A percentile compares a stretch with the other conserved stretches of the same genome.
Evolutionary conservation across 2,888 invertebrate species (phyloP).

Genomic region (Xestia xanthographa): DNA sequence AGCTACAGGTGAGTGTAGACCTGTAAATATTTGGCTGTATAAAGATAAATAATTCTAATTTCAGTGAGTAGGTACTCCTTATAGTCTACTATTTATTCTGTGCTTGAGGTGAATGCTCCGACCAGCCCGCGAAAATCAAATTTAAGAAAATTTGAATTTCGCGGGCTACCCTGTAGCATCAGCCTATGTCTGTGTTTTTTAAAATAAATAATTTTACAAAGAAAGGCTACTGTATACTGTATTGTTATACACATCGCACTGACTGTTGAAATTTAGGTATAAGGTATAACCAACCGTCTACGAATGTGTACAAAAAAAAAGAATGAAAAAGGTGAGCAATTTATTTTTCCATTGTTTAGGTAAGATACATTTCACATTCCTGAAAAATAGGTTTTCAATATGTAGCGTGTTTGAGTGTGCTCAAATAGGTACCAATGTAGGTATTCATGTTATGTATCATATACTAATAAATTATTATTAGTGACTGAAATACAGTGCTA

Average conservation of each 20-base stretch:
- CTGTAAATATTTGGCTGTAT: background rate
- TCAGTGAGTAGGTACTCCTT: background rate
- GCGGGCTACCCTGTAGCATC: no score
- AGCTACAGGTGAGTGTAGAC: conserved; percentile 92
- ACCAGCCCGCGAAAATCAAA: no score
- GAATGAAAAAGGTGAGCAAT: no score
- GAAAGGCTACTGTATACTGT: background rate
- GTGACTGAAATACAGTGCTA: background rate
- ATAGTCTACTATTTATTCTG: background rate
- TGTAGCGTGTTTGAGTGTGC: no score
- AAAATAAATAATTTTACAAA: no score
- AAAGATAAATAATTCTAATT: background rate
- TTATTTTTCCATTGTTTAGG: background rate
- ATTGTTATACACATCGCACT: background rate
- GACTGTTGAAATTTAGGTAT: no score
- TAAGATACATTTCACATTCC: background rate
- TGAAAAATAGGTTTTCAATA: no score
- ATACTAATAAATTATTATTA: background rate
- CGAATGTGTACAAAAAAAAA: background rate
- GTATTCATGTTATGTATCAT: background rate
- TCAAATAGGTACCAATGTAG: no score
- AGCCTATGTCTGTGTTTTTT: no score
- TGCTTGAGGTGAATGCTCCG: no score
- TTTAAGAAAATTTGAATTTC: no score
- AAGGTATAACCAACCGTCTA: background rate